Evolutionary conservation across 2,113 vertebrate genomes (phyloP), one percentile per base, ranked within the genome.

Genomic region (Mesembrinibis cayennensis): DNA sequence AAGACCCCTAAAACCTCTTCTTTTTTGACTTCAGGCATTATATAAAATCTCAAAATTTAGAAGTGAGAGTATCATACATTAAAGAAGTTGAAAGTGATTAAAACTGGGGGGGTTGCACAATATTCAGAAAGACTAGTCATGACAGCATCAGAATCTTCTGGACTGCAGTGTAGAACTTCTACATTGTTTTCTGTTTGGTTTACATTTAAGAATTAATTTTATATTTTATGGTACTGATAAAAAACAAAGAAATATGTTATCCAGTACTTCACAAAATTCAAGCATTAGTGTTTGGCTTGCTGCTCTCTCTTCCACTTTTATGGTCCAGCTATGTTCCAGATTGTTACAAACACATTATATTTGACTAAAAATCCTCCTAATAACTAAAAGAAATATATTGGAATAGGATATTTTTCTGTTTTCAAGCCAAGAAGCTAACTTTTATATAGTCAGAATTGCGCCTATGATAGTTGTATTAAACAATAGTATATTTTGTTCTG

Each of bases 401-500:
- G 50, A 72, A 81, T 82, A 84, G 23, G 38, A 82, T 89, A 89
- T 70, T 96, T 66, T 74, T 79, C 42, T 93, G 76, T 88, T 95
- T 94, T 86, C 77, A 91, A 72, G 90, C 89, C 88, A 93, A 89
- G 56, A 83, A 66, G 26, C 80, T 69, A 89, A 87, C n/a, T 94
- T 95, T 72, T 65, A 76, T 26, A 78, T 88, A 94, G 92, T 62
- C 59, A 92, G 69, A 36, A 73, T 76, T 45, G 52, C 40, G 73
- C 82, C 63, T 78, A 40, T 61, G 81, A 95, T 82, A 84, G 76
- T 44, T 96, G 72, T 86, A 65, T 92, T 95, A 61, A 94, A 97
- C 77, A 88, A 96, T 69, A 89, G 38, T 49, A 66, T 84, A 78
- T 91, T 96, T 91, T 92, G 76, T 96, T 96, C 65, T 82, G 77